Base-by-base conservation (phyloP, 2,797 vertebrate genomes). In the Serranus cabrilla region DNA sequence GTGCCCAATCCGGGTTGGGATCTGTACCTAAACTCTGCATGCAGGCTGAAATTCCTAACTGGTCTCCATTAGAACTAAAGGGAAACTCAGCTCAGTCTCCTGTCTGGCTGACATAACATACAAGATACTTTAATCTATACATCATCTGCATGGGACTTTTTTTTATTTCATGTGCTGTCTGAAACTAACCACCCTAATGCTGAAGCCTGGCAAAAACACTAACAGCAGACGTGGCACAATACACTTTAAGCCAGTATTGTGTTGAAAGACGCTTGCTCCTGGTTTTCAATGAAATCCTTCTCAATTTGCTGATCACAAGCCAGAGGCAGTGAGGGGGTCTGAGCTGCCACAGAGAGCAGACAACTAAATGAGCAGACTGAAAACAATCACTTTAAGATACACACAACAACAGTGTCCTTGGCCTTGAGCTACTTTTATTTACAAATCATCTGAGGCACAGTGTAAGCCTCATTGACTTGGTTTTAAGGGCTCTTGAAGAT, bases 331-430 rank as follows among this genome's bases (percentile, higher is more conserved):
- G 68, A 66, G 58, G 63, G 67, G 31, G 57, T 78, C 65, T 46
- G 34, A 58, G 72, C 74, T 62, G 62, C 67, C 58, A 70, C 58
- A 58, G 52, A 61, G 47, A 67, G 23, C 40, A 74, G 40, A 71
- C 43, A 25, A 66, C 64, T 63, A 82, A 82, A 84, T 56, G 54
- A 76, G 74, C 74, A 58, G 71, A 76, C n/a, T 50, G 52, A 76
- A 80, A 80, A 79, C 64, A 83, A 76, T 78, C 63, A 70, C 59
- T 76, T 74, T 43, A 62, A 59, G 56, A 65, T 14, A 58, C 64
- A 74, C 50, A 69, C 31, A 77, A 73, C 51, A 71, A 83, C 54
- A 57, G 55, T 49, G 72, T 73, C 57, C 57, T 83, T 78, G 59
- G 75, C 81, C 69, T 55, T 58, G 54, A 77, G 74, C 57, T 58